phyloP scores from a whole-genome alignment of 2,797 vertebrate genomes.

The Caiman crocodilus region DNA sequence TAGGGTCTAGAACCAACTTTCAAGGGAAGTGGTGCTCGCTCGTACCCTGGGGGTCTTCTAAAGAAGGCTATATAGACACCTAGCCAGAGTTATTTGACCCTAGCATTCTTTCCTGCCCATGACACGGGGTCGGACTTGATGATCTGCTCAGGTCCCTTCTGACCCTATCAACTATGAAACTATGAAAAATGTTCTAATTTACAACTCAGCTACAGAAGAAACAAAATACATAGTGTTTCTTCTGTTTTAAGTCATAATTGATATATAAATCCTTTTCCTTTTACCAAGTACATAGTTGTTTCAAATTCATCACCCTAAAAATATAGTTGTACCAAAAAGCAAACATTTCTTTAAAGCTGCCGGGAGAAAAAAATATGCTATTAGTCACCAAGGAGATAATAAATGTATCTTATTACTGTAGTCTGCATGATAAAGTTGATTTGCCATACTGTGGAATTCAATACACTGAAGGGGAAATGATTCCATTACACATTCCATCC shows the following conservation, averaged over 20 bases:
- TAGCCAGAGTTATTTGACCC: no score
- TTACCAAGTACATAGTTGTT: neutral
- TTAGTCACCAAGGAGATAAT: neutral
- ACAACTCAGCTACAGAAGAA: neutral
- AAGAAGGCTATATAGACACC: no score
- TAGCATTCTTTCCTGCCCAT: no score
- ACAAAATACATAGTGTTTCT: neutral
- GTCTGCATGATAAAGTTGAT: neutral
- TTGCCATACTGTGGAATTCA: neutral
- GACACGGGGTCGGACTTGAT: no score
- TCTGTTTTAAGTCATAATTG: neutral
- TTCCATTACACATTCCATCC: neutral
- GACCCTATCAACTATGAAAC: neutral
- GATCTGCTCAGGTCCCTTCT: neutral
- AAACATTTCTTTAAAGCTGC: neutral
- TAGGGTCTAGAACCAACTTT: no score
- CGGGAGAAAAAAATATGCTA: neutral
- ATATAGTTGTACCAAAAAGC: neutral
- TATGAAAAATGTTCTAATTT: neutral
- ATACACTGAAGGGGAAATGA: neutral
- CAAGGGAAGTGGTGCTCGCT: no score
- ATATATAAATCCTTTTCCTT: neutral
- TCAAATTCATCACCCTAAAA: slow-evolving; percentile 2
- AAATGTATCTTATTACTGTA: neutral
- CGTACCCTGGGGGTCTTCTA: no score